Base-by-base conservation (phyloP, 2,113 vertebrate species). In the Mirounga angustirostris region DNA sequence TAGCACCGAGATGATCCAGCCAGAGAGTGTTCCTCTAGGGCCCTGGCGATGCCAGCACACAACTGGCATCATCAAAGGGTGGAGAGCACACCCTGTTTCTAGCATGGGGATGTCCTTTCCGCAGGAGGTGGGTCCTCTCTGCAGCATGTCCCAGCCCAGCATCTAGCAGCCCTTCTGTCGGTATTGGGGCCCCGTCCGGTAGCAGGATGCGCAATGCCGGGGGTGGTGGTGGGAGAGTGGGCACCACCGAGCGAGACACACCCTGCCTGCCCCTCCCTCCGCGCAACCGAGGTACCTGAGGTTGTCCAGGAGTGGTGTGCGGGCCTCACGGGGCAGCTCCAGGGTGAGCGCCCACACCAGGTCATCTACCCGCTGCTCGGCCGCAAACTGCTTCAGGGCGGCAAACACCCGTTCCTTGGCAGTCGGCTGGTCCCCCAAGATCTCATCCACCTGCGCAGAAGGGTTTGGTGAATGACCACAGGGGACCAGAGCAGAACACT, bases 341-440 rank as follows among this genome's bases (percentile, higher is more conserved):
- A 99, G 98, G 30, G 99, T 98, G 86, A 99, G 99, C 36, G 99
- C 98, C 0, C 98, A 97, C n/a, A 99, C 99, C 99, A 99, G 96
- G 98, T 99, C 98, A 24, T 99, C 99, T 13, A 99, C 99, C 40
- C 98, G 99, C 98, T 99, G 99, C 98, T 99, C 99, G 0, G 99
- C 99, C 0, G 99, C 99, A 0, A 99, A 99, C 95, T 99, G 99
- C 98, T 99, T 99, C 97, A 99, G 98, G 4, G 99, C 98, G 0
- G 98, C 26, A 78, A 99, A 99, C 89, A 99, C 98, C 97, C 98
- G 99, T 98, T 99, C 99, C 96, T 99, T 99, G 81, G 99, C 98
- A 43, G 99, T 98, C 0, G 99, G 99, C 88, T 99, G 99, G 0
- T 99, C 99, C 1, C 99, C 98, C 2, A 99, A 98, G 96, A 99